A percentile compares a stretch with the other conserved stretches of the same genome.
Conservation (phyloP, 2,888 invertebrate genomes). For the Marasmarcha lunaedactyla region DNA sequence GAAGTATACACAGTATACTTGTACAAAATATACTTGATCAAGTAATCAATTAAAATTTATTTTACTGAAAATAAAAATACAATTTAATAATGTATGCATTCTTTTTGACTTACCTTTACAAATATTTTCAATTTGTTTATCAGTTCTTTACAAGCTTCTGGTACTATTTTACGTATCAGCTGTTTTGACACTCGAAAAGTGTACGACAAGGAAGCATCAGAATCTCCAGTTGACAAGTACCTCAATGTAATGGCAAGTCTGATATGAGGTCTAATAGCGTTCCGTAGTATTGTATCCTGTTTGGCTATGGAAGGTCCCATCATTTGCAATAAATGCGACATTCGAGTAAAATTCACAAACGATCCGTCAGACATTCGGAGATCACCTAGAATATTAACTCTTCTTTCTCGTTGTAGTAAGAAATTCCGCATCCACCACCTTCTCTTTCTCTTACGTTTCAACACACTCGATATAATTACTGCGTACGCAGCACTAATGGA, state of each 20-base stretch:
- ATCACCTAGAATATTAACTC: constrained; percentile 13
- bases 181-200: constrained; percentile 19
- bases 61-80: neutral
- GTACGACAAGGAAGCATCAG: constrained; percentile 17
- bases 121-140: constrained; percentile 14
- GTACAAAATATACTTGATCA: constrained; percentile 12
- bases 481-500: constrained; percentile 9
- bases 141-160: constrained; percentile 18
- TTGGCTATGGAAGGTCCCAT: constrained; percentile 17
- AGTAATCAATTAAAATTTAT: neutral
- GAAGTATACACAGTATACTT: constrained; percentile 12
- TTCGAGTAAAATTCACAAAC: constrained; percentile 15
- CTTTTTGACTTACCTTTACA: constrained; percentile 12
- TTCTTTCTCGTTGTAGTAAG: constrained; percentile 15
- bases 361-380: constrained; percentile 17
- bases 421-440: constrained; percentile 17
- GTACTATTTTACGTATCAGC: constrained; percentile 14
- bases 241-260: constrained; percentile 18
- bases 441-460: constrained; percentile 13
- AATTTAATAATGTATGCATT: constrained; percentile 9
- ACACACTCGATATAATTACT: constrained; percentile 11
- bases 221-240: constrained; percentile 17
- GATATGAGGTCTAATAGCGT: constrained; percentile 13
- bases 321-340: constrained; percentile 13
- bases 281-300: constrained; percentile 17